phyloP scores from a whole-genome alignment of 2,888 invertebrate genomes.

The Ormyrus rosae region DNA sequence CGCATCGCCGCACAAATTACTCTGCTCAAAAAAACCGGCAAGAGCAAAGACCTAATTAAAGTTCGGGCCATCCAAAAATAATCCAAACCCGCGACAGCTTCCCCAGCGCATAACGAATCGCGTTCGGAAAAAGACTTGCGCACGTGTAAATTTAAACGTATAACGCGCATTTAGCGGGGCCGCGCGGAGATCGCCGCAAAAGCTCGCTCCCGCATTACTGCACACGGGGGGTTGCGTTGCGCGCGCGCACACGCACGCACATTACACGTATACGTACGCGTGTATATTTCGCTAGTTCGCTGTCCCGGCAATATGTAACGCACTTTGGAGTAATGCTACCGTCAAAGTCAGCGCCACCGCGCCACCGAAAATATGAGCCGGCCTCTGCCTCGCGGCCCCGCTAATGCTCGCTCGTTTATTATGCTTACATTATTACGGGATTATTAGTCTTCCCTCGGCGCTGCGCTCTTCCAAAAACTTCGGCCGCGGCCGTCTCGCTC shows the following conservation, averaged over 20 bases:
- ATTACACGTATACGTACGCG: neutral
- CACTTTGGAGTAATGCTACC: conserved; percentile 73
- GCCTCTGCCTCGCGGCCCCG: conserved; percentile 68
- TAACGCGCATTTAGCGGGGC: conserved; percentile 17
- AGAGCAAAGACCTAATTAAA: too few species aligned
- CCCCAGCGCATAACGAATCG: neutral
- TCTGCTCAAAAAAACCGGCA: too few species aligned
- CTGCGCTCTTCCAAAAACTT: conserved; percentile 32
- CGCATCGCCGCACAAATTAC: too few species aligned
- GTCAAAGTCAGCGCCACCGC: conserved; percentile 74
- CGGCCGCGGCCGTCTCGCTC: neutral
- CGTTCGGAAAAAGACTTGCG: neutral
- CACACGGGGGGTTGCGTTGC: too few species aligned
- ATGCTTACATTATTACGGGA: conserved; percentile 75
- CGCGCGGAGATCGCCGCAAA: neutral
- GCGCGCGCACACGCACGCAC: neutral
- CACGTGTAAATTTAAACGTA: conserved; percentile 6
- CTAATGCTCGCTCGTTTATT: conserved; percentile 74
- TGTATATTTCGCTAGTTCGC: neutral
- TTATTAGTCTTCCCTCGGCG: conserved; percentile 71
- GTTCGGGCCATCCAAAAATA: neutral
- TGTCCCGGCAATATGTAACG: conserved; percentile 72
- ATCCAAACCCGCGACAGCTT: neutral
- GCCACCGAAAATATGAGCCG: conserved; percentile 74
- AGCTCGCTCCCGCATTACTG: too few species aligned